Percentiles rank a stretch among this genome's conserved stretches.
These are phyloP conservation scores for Drosophila demipolita DNA, from an alignment of 2,888 invertebrate species.

Conservation along the genomic window DNA sequence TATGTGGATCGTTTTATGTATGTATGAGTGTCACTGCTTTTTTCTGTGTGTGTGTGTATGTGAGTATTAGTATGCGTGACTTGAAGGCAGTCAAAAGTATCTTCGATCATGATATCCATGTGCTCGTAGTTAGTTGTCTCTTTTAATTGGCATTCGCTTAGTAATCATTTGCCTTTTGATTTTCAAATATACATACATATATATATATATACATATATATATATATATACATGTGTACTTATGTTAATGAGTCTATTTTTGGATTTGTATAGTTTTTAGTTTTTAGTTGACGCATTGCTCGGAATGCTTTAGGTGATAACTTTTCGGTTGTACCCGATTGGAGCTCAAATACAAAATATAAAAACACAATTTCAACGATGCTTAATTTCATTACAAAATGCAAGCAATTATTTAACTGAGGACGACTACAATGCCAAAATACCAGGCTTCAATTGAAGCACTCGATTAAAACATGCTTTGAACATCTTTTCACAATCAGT, in stretches of 20 bases:
- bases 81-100: constrained; percentile 17
- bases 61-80: constrained; percentile 4
- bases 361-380: constrained; percentile 48
- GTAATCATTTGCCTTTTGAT: constrained; percentile 27
- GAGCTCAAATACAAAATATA: constrained; percentile 51
- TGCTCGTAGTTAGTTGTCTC: constrained; percentile 50
- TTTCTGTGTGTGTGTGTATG: background rate
- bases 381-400: constrained; percentile 58
- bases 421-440: constrained; percentile 52
- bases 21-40: background rate
- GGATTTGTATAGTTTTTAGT: constrained; percentile 32
- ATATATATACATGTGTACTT: constrained; percentile 8
- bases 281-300: constrained; percentile 77
- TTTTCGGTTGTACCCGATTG: constrained; percentile 63
- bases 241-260: constrained; percentile 37
- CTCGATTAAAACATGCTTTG: constrained; percentile 34
- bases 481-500: constrained; percentile 48
- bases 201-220: constrained; percentile 9
- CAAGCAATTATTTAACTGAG: constrained; percentile 50
- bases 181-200: constrained; percentile 13
- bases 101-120: constrained; percentile 26
- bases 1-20: constrained; percentile 21
- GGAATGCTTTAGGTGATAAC: constrained; percentile 79
- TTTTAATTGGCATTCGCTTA: constrained; percentile 49
- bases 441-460: constrained; percentile 44